phyloP scores from a whole-genome alignment of 1,140 invertebrate genomes.

The Eulimnadia texana region DNA sequence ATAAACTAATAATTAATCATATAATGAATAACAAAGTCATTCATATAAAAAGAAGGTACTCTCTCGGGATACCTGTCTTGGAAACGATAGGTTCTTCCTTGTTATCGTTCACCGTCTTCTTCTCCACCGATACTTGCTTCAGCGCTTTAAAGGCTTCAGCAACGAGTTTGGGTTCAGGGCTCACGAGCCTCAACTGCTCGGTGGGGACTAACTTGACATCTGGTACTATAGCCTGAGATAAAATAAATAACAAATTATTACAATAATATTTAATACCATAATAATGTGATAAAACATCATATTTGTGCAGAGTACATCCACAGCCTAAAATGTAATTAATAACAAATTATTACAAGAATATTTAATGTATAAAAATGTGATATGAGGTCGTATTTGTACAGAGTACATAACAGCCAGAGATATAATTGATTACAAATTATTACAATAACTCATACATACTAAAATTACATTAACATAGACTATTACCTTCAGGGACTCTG shows the following conservation, averaged over 20 bases:
- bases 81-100: neutral
- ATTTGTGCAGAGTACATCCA: no score
- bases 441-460: neutral
- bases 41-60: no score
- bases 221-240: conserved; percentile 35
- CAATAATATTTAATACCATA: neutral
- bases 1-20: no score
- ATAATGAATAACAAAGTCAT: no score
- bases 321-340: no score
- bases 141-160: conserved; percentile 6
- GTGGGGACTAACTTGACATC: conserved; percentile 37
- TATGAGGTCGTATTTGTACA: no score
- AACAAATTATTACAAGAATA: neutral
- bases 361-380: neutral
- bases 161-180: conserved; percentile 29
- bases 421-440: neutral
- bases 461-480: no score
- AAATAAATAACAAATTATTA: neutral
- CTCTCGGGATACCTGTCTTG: neutral
- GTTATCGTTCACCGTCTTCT: conserved; percentile 2
- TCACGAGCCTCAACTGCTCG: conserved; percentile 31
- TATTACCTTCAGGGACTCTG: conserved; percentile 32
- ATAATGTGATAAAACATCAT: neutral
- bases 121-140: conserved; percentile 25
- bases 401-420: no score